These are phyloP conservation scores for Synanthedon tipuliformis DNA, from an alignment of 2,888 invertebrate genomes.

Conservation along the genomic window DNA sequence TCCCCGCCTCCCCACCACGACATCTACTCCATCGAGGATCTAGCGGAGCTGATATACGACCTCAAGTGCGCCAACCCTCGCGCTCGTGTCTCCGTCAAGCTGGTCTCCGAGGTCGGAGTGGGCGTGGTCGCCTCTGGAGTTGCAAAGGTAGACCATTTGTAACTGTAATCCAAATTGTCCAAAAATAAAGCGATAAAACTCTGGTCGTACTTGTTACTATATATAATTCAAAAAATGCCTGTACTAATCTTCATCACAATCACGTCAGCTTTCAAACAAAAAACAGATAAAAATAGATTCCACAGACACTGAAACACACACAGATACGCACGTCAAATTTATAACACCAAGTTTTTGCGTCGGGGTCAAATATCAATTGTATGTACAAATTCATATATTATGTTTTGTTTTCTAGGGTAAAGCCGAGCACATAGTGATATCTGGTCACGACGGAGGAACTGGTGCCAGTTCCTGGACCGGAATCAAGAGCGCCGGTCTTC, in stretches of 20 bases:
- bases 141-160: conserved; percentile 77
- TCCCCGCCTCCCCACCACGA: conserved; percentile 99
- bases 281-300: no score
- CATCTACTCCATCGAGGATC: conserved; percentile 99
- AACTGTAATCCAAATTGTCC: not conserved
- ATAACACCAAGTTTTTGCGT: no score
- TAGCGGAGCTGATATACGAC: conserved; percentile 98
- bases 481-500: conserved; percentile 96
- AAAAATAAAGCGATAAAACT: no score
- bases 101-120: conserved; percentile 98
- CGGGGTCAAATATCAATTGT: not conserved
- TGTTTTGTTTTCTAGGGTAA: conserved; percentile 77
- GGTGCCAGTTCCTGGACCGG: conserved; percentile 99
- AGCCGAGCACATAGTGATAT: conserved; percentile 98
- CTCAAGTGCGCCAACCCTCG: conserved; percentile 96
- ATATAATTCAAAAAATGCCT: no score
- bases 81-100: conserved; percentile 95
- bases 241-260: no score
- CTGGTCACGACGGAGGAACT: conserved; percentile 99
- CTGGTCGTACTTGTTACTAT: no score
- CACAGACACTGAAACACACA: no score
- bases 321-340: no score
- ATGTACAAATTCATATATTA: not conserved
- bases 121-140: conserved; percentile 99
- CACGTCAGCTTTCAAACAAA: no score